Evolutionary conservation across 53 echinoderm and acorn worm species (phyloP).

Genomic region (Patiria pectinifera): DNA sequence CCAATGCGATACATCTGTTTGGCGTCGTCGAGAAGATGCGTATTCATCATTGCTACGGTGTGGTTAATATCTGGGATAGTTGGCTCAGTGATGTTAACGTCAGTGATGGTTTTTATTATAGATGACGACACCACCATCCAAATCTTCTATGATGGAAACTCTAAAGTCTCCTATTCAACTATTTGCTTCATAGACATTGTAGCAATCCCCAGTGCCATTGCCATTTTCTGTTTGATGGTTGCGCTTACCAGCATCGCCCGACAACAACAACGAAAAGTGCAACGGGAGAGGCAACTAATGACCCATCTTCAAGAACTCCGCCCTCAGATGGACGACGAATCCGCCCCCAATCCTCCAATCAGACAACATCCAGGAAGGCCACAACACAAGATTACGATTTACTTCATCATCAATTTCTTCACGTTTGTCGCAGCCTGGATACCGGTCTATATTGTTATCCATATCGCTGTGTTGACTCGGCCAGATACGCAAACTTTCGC

Average conservation of each 20-base stretch:
- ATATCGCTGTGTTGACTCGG: neutral
- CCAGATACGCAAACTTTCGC: neutral
- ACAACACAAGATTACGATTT: neutral
- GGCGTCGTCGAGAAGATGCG: neutral
- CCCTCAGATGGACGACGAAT: neutral
- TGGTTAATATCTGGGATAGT: neutral
- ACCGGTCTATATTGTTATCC: neutral
- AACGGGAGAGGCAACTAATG: constrained; percentile 3
- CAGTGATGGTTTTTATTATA: no score
- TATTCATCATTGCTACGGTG: neutral
- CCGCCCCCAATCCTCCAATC: neutral
- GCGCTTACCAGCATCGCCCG: constrained; percentile 7
- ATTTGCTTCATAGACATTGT: neutral
- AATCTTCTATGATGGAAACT: neutral
- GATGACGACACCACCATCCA: neutral
- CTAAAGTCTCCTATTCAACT: neutral
- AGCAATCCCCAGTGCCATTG: neutral
- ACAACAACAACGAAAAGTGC: constrained; percentile 8
- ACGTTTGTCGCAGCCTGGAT: constrained; percentile 24
- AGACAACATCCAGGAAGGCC: neutral
- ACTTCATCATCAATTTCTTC: constrained; percentile 9
- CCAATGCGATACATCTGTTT: constrained; percentile 18
- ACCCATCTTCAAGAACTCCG: neutral
- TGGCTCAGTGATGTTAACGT: neutral
- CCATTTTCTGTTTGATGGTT: neutral